A percentile compares a stretch with the other conserved stretches of the same genome.
Evolutionary conservation across 2,797 vertebrate species (phyloP).

Genomic region (Graptemys geographica): DNA sequence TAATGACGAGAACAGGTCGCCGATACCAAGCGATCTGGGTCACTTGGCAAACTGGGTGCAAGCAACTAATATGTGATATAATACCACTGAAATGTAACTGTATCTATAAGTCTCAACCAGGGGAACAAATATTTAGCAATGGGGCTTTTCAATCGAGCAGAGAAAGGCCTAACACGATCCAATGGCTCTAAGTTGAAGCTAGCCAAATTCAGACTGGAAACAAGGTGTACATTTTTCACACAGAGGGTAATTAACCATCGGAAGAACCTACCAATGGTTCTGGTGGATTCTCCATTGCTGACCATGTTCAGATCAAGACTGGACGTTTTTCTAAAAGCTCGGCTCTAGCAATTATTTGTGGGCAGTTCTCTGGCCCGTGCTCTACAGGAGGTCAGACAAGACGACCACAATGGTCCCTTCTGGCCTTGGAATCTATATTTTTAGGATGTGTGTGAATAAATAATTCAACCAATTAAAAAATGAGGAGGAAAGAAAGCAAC

Average conservation of each 20-base stretch:
- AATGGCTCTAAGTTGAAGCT: neutral
- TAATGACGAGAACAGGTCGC: neutral
- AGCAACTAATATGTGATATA: neutral
- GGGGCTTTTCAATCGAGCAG: neutral
- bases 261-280: neutral
- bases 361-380: too few species aligned
- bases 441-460: slow-evolving; percentile 4
- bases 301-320: neutral
- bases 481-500: neutral
- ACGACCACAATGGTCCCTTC: neutral
- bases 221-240: neutral
- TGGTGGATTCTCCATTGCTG: neutral
- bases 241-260: neutral
- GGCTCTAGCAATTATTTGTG: too few species aligned
- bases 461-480: slow-evolving; percentile 18
- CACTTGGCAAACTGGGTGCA: neutral
- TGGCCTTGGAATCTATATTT: neutral
- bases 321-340: too few species aligned
- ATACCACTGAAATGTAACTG: neutral
- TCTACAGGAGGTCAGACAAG: too few species aligned
- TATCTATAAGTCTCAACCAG: neutral
- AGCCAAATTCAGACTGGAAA: neutral
- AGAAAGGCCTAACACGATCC: neutral
- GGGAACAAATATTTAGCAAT: neutral
- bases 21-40: neutral